phyloP scores from a whole-genome alignment of 2,888 invertebrate genomes.

The Latheticus oryzae region DNA sequence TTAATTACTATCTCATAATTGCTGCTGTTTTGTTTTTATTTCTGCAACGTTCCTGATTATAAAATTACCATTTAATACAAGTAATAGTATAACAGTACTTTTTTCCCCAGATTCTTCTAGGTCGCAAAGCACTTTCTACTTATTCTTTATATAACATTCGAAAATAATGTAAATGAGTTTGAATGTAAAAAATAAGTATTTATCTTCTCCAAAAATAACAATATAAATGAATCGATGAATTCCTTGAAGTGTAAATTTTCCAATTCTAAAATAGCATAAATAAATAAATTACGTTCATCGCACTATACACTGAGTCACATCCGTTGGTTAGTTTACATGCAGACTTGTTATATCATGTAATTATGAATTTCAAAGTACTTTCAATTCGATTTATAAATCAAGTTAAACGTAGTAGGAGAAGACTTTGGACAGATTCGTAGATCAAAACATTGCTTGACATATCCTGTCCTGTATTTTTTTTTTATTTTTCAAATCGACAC shows the following conservation, averaged over 20 bases:
- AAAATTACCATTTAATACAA: no score
- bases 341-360: constrained; percentile 25
- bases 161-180: no score
- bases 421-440: not conserved
- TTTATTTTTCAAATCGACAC: no score
- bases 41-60: no score
- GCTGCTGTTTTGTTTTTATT: no score
- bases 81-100: no score
- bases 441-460: constrained; percentile 3
- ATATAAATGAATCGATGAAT: constrained; percentile 18
- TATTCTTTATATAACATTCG: constrained; percentile 13
- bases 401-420: not conserved
- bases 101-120: no score
- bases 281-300: constrained; percentile 37
- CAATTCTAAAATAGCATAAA: constrained; percentile 31
- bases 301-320: constrained; percentile 33
- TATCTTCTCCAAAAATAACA: no score
- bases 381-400: constrained; percentile 5
- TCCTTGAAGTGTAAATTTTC: constrained; percentile 34
- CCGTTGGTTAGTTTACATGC: constrained; percentile 27
- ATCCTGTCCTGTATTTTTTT: no score
- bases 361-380: constrained; percentile 20
- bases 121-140: no score
- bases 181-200: no score
- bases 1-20: no score